Percentiles rank a stretch among this genome's conserved stretches.
phyloP scores from a whole-genome alignment of 2,113 vertebrate genomes.

The Carassius carassius region DNA sequence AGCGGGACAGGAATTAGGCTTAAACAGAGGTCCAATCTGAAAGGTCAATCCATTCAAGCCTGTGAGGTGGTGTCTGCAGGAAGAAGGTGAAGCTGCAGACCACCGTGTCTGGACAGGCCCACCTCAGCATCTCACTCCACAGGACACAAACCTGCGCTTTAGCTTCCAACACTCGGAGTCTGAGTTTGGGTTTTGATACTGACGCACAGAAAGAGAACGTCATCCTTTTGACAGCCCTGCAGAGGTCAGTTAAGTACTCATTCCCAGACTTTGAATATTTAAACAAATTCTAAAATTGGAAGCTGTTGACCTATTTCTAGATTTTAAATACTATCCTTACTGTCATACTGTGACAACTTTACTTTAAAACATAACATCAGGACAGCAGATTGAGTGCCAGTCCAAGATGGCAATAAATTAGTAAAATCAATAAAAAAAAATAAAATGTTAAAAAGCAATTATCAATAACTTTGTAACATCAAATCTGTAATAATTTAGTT shows the following conservation, averaged over 20 bases:
- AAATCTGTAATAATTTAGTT: background rate
- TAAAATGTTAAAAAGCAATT: background rate
- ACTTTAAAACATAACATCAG: background rate
- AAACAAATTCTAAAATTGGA: background rate
- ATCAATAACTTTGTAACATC: background rate
- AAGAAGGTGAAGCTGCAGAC: background rate
- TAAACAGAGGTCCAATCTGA: constrained; percentile 44
- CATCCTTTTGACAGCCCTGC: background rate
- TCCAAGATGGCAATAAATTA: background rate
- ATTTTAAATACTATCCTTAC: background rate
- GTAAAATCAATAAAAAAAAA: background rate
- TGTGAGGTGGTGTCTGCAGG: background rate
- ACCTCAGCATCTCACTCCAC: background rate
- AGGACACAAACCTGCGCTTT: constrained; percentile 20
- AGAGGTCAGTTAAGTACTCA: background rate
- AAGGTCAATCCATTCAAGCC: constrained; percentile 36
- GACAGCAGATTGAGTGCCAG: too few relatives aligned
- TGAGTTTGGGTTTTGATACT: background rate
- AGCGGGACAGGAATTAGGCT: background rate
- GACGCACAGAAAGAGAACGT: background rate
- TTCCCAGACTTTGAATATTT: constrained; percentile 44
- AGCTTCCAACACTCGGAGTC: constrained; percentile 2
- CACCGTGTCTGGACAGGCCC: constrained; percentile 36
- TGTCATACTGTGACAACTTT: too few relatives aligned
- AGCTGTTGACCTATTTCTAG: constrained; percentile 10